Conservation (phyloP, 2,797 vertebrate genomes). For the Onychomys arenicola region DNA sequence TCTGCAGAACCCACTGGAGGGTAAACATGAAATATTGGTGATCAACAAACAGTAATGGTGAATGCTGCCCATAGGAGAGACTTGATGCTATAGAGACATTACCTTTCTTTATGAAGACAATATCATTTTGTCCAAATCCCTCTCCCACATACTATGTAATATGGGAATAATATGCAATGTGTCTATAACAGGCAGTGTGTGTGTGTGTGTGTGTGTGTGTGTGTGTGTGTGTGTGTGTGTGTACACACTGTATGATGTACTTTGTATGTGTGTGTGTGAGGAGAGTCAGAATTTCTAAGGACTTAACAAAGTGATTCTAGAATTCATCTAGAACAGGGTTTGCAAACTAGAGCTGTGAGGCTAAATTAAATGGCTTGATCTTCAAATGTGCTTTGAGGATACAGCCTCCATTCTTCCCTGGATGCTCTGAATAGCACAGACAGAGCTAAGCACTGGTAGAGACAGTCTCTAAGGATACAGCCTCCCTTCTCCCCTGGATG, state of each 20-base stretch:
- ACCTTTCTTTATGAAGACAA: not conserved
- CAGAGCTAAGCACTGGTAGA: not conserved
- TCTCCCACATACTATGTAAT: not conserved
- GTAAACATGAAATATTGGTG: not conserved
- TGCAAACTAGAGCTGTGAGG: not conserved
- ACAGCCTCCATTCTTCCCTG: too few relatives aligned
- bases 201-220: too few relatives aligned
- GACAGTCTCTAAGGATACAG: too few relatives aligned
- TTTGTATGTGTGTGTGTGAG: not conserved
- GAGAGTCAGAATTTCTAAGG: not conserved
- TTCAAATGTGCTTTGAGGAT: not conserved
- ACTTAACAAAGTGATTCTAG: conserved; percentile 9
- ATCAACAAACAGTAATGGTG: not conserved
- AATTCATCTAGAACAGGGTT: not conserved
- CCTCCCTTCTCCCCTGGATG: not conserved
- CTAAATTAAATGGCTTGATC: not conserved
- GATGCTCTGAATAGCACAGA: not conserved
- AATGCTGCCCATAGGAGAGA: not conserved
- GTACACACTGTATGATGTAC: not conserved
- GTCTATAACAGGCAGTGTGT: too few relatives aligned
- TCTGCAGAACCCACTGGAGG: not conserved
- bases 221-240: too few relatives aligned
- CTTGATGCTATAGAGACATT: not conserved
- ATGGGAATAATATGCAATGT: not conserved
- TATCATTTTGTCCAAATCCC: not conserved